These are phyloP conservation scores for Ormyrus nitidulus DNA, from an alignment of 2,888 invertebrate genomes.

Conservation along the genomic window DNA sequence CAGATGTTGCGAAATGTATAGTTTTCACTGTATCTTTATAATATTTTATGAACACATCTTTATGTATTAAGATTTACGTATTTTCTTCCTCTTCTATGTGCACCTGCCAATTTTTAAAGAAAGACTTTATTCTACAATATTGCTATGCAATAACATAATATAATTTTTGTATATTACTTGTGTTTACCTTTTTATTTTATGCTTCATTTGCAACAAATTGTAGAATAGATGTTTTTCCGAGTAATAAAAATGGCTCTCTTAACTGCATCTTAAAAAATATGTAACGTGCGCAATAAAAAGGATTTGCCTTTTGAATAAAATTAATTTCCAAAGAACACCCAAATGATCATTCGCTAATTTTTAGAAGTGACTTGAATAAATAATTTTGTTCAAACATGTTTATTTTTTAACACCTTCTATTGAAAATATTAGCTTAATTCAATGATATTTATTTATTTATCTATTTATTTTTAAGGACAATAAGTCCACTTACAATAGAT, in stretches of 20 bases:
- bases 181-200: slow-evolving; percentile 11
- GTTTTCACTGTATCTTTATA: slow-evolving; percentile 56
- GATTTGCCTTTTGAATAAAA: slow-evolving; percentile 50
- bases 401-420: slow-evolving; percentile 33
- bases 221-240: slow-evolving; percentile 48
- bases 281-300: slow-evolving; percentile 35
- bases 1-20: slow-evolving; percentile 54
- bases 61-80: slow-evolving; percentile 54
- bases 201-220: slow-evolving; percentile 10
- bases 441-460: neutral
- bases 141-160: slow-evolving; percentile 18
- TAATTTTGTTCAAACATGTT: slow-evolving; percentile 52
- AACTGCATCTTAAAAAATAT: slow-evolving; percentile 42
- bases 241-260: slow-evolving; percentile 42
- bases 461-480: neutral
- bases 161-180: slow-evolving; percentile 35
- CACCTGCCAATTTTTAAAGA: slow-evolving; percentile 47
- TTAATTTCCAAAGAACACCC: slow-evolving; percentile 54
- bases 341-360: slow-evolving; percentile 54
- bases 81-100: slow-evolving; percentile 37
- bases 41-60: slow-evolving; percentile 55
- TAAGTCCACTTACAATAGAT: too few species aligned
- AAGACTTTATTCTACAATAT: slow-evolving; percentile 40
- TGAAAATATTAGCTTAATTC: slow-evolving; percentile 22
- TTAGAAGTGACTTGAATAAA: slow-evolving; percentile 56